Conservation (phyloP, 2,888 invertebrate genomes). For the Sphinx pinastri region DNA sequence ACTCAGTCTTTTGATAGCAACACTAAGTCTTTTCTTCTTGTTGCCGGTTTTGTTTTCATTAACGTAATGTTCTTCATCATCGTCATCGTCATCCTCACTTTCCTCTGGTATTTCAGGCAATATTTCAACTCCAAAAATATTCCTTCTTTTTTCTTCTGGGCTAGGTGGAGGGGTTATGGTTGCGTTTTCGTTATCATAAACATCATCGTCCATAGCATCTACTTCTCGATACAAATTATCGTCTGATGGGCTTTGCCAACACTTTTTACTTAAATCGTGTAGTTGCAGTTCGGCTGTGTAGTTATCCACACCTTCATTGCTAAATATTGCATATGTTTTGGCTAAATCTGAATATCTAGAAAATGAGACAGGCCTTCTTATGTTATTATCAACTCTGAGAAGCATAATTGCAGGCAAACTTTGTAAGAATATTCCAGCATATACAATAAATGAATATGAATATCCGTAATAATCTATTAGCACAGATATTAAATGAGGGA, state of each 20-base stretch:
- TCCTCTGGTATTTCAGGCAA: slow-evolving; percentile 82
- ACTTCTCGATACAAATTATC: slow-evolving; percentile 63
- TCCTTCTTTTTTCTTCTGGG: slow-evolving; percentile 76
- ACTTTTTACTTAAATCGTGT: slow-evolving; percentile 71
- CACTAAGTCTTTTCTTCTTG: slow-evolving; percentile 68
- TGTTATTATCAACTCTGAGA: slow-evolving; percentile 61
- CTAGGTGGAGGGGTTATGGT: slow-evolving; percentile 76
- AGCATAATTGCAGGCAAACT: slow-evolving; percentile 69
- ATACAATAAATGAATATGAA: slow-evolving; percentile 63
- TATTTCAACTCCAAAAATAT: slow-evolving; percentile 79
- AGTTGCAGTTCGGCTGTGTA: slow-evolving; percentile 71
- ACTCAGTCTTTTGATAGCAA: slow-evolving; percentile 80
- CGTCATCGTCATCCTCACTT: slow-evolving; percentile 65
- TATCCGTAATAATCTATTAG: slow-evolving; percentile 71
- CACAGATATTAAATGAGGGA: slow-evolving; percentile 73
- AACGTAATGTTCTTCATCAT: slow-evolving; percentile 49
- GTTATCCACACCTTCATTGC: slow-evolving; percentile 57
- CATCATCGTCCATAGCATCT: slow-evolving; percentile 48
- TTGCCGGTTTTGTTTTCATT: slow-evolving; percentile 47
- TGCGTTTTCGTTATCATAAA: slow-evolving; percentile 51
- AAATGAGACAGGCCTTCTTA: slow-evolving; percentile 59
- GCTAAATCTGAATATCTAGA: slow-evolving; percentile 70
- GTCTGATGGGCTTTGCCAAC: slow-evolving; percentile 79
- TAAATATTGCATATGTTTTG: slow-evolving; percentile 70
- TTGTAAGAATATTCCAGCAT: slow-evolving; percentile 73